Base-by-base conservation (phyloP, 1,140 invertebrate species). In the Hycleus cichorii region DNA sequence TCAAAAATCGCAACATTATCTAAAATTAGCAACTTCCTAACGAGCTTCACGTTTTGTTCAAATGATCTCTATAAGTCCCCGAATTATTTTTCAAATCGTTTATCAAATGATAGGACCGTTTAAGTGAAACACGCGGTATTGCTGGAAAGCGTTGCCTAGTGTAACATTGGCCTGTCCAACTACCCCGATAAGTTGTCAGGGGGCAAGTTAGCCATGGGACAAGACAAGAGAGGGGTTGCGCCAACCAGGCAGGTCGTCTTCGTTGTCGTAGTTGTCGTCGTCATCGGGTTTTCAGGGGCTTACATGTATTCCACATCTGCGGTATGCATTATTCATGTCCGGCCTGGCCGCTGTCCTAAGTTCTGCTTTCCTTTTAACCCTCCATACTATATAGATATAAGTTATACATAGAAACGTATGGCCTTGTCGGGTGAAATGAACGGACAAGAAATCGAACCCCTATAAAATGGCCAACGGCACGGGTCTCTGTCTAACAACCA, bases 301-400 rank as follows among this genome's bases (percentile, higher is more conserved):
- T 72, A 72, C 70, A 72, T 64, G 70, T 71, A 70, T 72, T 72
- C 70, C 66, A 67, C 70, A 72, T 72, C 70, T 72, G 69, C 67
- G 69, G 70, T 63, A 71, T 72, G 70, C 70, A 72, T 72, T 67
- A 72, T 72, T 72, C 69, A 72, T 72, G 69, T 66, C 66, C 67
- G 59, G 68, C 62, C 64, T 66, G 64, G 64, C 69, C 69, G 70
- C 61, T 69, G 67, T 70, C 70, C 66, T 65, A 67, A 65, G 59
- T 65, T 64, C 59, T 60, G 3, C 9, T 11, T 11, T 11, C 11
- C 40, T 10, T 11, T 46, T 39, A 46, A 50, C 63, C 63, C 60
- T 60, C 54, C 46, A 32, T 32, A 18, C 18, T 18, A 32, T 32
- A 32, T 32, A 32, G 32, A 32, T 32, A 32, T 32, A 32, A 5